Percentiles rank a stretch among this genome's conserved stretches.
phyloP scores from a whole-genome alignment of 2,113 vertebrate genomes.

The Elephas maximus region DNA sequence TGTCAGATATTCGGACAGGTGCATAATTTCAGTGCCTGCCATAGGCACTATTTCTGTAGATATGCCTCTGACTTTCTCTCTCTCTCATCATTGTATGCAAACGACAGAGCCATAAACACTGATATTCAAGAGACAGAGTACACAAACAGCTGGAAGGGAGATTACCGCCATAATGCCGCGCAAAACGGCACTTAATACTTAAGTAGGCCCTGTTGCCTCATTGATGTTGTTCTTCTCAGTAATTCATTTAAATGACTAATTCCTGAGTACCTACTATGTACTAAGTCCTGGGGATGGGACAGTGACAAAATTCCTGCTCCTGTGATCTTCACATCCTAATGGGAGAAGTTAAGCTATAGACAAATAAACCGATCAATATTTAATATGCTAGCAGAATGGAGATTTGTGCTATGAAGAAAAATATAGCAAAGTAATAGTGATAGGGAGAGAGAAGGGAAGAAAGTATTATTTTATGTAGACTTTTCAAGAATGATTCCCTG shows the following conservation, averaged over 20 bases:
- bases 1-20: too few relatives aligned
- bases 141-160: not conserved
- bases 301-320: not conserved
- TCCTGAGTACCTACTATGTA: not conserved
- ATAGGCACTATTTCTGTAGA: too few relatives aligned
- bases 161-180: not conserved
- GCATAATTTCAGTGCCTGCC: too few relatives aligned
- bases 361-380: not conserved
- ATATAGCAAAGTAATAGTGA: not conserved
- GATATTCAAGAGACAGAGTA: not conserved
- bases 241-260: constrained; percentile 18
- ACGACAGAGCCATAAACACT: not conserved
- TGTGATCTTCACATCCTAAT: not conserved
- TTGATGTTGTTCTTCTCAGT: not conserved
- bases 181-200: not conserved
- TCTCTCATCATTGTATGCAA: not conserved
- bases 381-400: not conserved
- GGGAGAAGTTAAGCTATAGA: not conserved
- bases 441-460: not conserved
- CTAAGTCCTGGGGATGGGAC: not conserved
- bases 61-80: not conserved
- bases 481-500: not conserved
- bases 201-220: not conserved
- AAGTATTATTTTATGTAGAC: not conserved
- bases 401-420: not conserved